Evolutionary conservation across 1,140 invertebrate genomes (phyloP), one percentile per base, ranked within the genome.

Genomic region (Paramacrobiotus metropolitanus): DNA sequence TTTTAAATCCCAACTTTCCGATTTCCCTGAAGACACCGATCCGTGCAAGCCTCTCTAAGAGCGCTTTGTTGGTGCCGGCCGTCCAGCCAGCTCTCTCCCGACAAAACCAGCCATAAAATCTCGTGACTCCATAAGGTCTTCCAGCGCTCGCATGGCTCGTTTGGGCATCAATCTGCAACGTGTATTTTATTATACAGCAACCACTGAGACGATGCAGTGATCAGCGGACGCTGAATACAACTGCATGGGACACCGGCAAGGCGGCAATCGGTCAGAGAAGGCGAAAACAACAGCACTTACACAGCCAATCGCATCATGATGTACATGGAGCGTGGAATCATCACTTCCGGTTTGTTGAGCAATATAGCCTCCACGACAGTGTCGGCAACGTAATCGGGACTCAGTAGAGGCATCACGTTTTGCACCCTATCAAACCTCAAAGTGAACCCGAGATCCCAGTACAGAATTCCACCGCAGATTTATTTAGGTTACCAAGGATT

Each of bases 361-460:
- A 81, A 72, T 34, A 84, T 78, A 0, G 82, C 82, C 21, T 73
- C 71, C 45, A 85, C 73, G 64, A 86, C 83, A 63, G 74, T 68
- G 21, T 73, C 69, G 1, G 81, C 83, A 2, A 81, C 83, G 40
- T 79, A 73, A 59, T 80, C 70, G 0, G 82, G 76, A 15, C 78
- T 68, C 21, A 84, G 73, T 60, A 85, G 72, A 61, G 77, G 75
- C 73, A 84, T 77, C 18, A 84, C 63, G 20, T 67, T 75, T 1
- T 81, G 77, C 72, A 85, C 85, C 65, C 77, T 65, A 40, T n/a
- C 9, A 15, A n/a, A 40, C 9, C 9, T 15, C 9, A 40, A 15
- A 40, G 34, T 40, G 9, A 9, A 40, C 34, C n/a, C 9, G 34
- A 15, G 9, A 40, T 15, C 34, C 9, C 34, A 40, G 34, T 9